Base-by-base conservation (phyloP, 1,140 invertebrate genomes). In the Drosophila sp. region DNA sequence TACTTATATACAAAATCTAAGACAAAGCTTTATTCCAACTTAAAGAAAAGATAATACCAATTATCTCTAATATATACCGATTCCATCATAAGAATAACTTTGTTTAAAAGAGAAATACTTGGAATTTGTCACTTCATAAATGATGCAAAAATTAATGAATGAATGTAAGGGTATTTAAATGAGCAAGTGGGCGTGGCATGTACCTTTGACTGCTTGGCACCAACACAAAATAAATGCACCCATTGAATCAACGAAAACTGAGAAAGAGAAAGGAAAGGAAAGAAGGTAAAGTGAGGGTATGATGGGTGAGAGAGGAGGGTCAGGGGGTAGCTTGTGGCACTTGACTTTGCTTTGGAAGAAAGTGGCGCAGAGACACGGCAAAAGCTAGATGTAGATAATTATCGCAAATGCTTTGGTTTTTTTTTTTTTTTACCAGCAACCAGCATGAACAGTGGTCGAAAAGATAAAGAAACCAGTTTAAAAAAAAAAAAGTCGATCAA, bases 381-480 rank as follows among this genome's bases (percentile, higher is more conserved):
- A 27, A 50, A 27, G 44, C 44, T 27, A 50, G 10, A 38, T 50
- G 44, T 50, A 64, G 73, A 76, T 76, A 76, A 76, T 76, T 76
- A 76, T 76, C 72, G 73, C 58, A 64, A 76, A 76, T 76, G 72
- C 72, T 62, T 68, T 35, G 64, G 17, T 17, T 17, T 17, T 17
- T 17, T 17, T 17, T 61, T 61, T 50, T 75, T 75, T 60, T 35
- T 23, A 50, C 44, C 25, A 50, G 10, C 0, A 1, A 25, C 23
- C 7, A 50, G 23, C 23, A 7, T 27, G 44, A 23, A 50, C 44
- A 27, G 44, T 50, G 44, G 44, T 27, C 3, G 2, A 25, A 50
- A 50, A 11, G 25, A 40, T 2, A 11, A 40, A 3, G 3, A 2
- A 11, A 40, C 1, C 1, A 10, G 1, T 8, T 40, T 10, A 40